Conservation (phyloP, 2,797 vertebrate species). For the Bryconaethiops microstoma region DNA sequence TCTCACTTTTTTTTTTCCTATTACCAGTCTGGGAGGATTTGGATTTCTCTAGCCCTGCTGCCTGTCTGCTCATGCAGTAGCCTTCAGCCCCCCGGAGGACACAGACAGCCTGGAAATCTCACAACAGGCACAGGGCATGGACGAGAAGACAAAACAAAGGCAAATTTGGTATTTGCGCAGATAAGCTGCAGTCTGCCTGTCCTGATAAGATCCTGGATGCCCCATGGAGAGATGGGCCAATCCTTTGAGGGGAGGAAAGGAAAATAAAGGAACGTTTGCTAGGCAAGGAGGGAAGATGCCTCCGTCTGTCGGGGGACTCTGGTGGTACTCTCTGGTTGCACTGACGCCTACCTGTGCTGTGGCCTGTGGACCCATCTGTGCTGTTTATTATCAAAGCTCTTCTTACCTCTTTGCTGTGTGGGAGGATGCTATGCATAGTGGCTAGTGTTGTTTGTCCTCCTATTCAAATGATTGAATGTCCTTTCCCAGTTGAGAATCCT, state of each 20-base stretch:
- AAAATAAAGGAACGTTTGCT: constrained; percentile 23
- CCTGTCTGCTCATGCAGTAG: constrained; percentile 55
- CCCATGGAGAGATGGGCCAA: constrained; percentile 34
- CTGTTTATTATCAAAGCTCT: constrained; percentile 5
- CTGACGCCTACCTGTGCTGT: constrained; percentile 30
- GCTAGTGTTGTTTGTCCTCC: constrained; percentile 9
- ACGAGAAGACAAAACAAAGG: constrained; percentile 67
- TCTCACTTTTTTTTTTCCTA: constrained; percentile 49
- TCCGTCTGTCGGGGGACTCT: constrained; percentile 32
- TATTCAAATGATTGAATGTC: constrained; percentile 1
- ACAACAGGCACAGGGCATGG: constrained; percentile 22
- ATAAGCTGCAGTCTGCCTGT: constrained; percentile 60
- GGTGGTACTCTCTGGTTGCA: not conserved
- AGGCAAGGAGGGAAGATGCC: not conserved
- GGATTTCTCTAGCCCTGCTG: constrained; percentile 64
- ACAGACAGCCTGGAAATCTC: constrained; percentile 48
- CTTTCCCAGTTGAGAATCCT: not conserved
- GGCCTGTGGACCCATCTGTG: constrained; percentile 23
- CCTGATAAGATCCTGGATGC: constrained; percentile 50
- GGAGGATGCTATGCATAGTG: not conserved
- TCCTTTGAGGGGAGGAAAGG: constrained; percentile 44
- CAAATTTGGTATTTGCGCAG: constrained; percentile 56
- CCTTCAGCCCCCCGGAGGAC: constrained; percentile 55
- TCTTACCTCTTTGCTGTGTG: not conserved
- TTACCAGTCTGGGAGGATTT: constrained; percentile 64